phyloP scores from a whole-genome alignment of 35 echinoderm and acorn worm genomes.

The Ophioderma brevispina region DNA sequence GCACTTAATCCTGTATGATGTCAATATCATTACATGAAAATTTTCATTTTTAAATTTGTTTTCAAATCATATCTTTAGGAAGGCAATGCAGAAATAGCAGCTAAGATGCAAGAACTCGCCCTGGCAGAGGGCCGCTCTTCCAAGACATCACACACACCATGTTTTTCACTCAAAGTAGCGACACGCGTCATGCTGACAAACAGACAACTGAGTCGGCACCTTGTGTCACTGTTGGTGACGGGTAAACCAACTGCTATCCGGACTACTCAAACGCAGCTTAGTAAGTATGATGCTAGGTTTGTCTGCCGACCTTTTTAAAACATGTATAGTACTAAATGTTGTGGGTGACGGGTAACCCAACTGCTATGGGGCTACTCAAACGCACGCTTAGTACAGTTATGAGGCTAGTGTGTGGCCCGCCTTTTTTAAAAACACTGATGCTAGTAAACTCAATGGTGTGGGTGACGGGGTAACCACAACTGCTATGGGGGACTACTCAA shows the following conservation, averaged over 20 bases:
- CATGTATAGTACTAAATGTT: no score
- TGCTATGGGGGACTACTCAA: no score
- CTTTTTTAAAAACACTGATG: no score
- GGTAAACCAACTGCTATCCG: slow-evolving; percentile 91
- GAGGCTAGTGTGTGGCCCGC: no score
- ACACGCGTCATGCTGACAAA: slow-evolving; percentile 96
- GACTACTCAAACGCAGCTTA: slow-evolving; percentile 83
- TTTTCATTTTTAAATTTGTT: no score
- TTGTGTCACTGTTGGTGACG: slow-evolving; percentile 93
- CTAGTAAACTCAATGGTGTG: no score
- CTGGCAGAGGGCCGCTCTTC: slow-evolving; percentile 94
- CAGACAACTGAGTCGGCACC: slow-evolving; percentile 91
- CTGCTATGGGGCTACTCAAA: slow-evolving; percentile 86
- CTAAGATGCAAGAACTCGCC: slow-evolving; percentile 94
- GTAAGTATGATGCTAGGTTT: no score
- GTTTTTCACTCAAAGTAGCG: slow-evolving; percentile 83
- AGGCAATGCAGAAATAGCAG: slow-evolving; percentile 93
- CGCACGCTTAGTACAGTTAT: no score
- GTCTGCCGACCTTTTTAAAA: no score
- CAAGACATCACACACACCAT: slow-evolving; percentile 78
- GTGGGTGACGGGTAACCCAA: slow-evolving; percentile 96
- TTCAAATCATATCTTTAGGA: slow-evolving; percentile 52
- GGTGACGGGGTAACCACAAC: no score
- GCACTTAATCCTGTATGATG: no score
- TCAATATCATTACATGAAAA: no score